phyloP scores from a whole-genome alignment of 37 sponge, comb jelly and placozoan genomes.

The Haliclona indistincta region DNA sequence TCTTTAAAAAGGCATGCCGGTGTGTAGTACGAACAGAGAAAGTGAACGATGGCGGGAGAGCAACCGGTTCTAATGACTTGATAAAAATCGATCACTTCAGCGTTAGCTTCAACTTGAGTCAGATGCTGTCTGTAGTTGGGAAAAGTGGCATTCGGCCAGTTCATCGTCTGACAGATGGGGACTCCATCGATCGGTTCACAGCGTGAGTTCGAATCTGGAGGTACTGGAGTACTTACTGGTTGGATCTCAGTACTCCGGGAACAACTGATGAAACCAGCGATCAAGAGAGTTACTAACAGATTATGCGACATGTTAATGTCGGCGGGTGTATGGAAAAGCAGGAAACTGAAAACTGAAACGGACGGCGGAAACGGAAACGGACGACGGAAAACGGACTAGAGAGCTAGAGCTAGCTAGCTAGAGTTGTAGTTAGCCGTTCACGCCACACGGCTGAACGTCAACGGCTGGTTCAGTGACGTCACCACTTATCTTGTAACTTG shows the following conservation, averaged over 20 bases:
- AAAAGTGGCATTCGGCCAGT: constrained; percentile 32
- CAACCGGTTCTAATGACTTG: constrained; percentile 17
- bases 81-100: constrained; percentile 42
- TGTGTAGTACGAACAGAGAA: constrained; percentile 72
- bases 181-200: constrained; percentile 33
- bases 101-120: constrained; percentile 29
- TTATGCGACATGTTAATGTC: background rate
- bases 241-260: background rate
- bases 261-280: background rate
- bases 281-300: background rate
- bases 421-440: no score
- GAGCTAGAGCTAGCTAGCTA: no score
- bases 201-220: background rate
- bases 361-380: no score
- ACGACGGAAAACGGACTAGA: no score
- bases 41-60: constrained; percentile 72
- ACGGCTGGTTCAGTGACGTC: no score
- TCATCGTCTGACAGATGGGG: constrained; percentile 20
- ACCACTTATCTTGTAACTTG: no score
- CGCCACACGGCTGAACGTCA: no score
- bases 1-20: constrained; percentile 48
- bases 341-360: no score
- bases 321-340: no score
- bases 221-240: background rate
- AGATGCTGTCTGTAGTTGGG: constrained; percentile 50